Evolutionary conservation across 92 coral and sea anemone species (phyloP).

Genomic region (Porites lobata): DNA sequence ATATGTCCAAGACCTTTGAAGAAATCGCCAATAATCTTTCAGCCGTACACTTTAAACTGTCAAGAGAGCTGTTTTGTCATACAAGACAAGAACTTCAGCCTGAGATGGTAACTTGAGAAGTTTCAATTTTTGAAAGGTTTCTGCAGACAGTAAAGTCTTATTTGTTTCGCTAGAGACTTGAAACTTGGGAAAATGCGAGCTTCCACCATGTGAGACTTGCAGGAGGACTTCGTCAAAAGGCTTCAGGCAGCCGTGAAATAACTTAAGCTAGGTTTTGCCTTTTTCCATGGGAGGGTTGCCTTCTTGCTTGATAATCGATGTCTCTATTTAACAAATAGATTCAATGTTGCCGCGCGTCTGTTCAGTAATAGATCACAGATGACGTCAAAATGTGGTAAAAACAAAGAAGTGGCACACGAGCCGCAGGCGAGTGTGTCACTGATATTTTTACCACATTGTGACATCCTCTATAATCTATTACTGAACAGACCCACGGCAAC

Average conservation of each 20-base stretch:
- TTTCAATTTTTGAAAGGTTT: conserved; percentile 52
- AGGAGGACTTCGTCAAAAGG: conserved; percentile 23
- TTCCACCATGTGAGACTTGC: neutral
- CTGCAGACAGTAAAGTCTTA: conserved; percentile 65
- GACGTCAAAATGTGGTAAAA: too few relatives aligned
- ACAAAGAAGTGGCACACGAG: too few relatives aligned
- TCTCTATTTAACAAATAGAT: too few relatives aligned
- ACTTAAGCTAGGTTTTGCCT: conserved; percentile 34
- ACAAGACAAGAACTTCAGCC: neutral
- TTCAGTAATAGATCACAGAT: too few relatives aligned
- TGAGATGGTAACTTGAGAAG: conserved; percentile 30
- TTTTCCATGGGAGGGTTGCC: neutral
- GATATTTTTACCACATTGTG: too few relatives aligned
- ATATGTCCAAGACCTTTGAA: conserved; percentile 56
- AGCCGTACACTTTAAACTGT: conserved; percentile 32
- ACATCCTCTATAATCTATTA: too few relatives aligned
- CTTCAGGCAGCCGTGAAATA: conserved; percentile 48
- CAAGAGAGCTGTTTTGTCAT: conserved; percentile 1
- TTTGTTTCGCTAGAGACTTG: conserved; percentile 17
- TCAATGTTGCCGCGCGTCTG: too few relatives aligned
- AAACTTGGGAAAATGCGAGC: conserved; percentile 32
- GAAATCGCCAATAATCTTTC: conserved; percentile 18
- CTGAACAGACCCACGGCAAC: too few relatives aligned
- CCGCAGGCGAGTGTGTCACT: too few relatives aligned
- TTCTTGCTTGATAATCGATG: conserved; percentile 29